Evolutionary conservation across 2,888 invertebrate species (phyloP), one percentile per base, ranked within the genome.

Genomic region (Gryllus longicercus): DNA sequence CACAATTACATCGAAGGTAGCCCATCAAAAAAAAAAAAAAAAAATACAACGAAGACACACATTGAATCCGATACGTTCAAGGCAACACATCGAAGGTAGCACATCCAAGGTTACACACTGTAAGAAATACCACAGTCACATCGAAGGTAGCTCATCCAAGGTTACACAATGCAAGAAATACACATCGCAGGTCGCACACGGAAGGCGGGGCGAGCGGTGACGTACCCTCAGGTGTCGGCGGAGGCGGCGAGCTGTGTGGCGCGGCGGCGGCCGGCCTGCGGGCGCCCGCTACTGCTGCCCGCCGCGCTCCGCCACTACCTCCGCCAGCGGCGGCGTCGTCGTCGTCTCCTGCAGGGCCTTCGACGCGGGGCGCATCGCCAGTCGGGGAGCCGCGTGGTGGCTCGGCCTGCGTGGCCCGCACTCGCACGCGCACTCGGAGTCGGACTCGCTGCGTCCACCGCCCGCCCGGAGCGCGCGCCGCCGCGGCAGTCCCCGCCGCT

Each of bases 221-320:
- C 63, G 63, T 63, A 63, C 63, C 63, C 63, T 63, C 63, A 18
- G n/a, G 63, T 63, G 63, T 18, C 63, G 14, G 63, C 63, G 63
- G 63, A 63, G 63, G 63, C 16, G 63, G 63, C 63, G 63, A 63
- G 63, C n/a, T 18, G 63, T 14, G 16, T 18, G 63, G 63, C 63
- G n/a, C 14, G 63, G 63, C 63, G n/a, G n/a, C 63, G 16, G n/a
- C 16, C n/a, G n/a, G 63, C 63, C 63, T 63, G 63, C 63, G 63
- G 63, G 63, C 63, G n/a, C 63, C 63, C 63, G 63, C 63, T 63
- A 63, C 63, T 63, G 63, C 63, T 63, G 63, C 63, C 63, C 63
- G 63, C 63, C 63, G 63, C 63, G 14, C 14, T n/a, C 63, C 63
- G 63, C 63, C 63, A 63, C 63, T 63, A 63, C 63, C 63, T 63